Conservation (phyloP, 2,797 vertebrate genomes). For the Xenops minutus region DNA sequence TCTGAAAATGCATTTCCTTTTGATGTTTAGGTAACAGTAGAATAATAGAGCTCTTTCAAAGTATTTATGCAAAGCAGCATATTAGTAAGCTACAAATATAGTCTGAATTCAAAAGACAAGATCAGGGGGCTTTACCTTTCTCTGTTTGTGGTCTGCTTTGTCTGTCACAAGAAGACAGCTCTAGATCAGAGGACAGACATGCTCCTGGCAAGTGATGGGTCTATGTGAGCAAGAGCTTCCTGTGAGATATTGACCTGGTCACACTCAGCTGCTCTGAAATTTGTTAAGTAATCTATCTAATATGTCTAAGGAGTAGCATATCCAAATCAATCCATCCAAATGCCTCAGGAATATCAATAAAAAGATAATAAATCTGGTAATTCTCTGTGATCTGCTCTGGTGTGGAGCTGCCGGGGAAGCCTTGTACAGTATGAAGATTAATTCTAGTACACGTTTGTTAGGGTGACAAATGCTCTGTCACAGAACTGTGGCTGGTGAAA, state of each 20-base stretch:
- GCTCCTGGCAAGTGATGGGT: neutral
- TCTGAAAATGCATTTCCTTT: neutral
- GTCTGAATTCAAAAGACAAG: neutral
- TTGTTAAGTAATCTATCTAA: conserved; percentile 52
- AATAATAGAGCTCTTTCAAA: neutral
- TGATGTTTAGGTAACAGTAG: neutral
- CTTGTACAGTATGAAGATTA: conserved; percentile 18
- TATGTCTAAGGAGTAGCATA: conserved; percentile 2
- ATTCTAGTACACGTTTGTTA: conserved; percentile 7
- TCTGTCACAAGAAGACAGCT: neutral
- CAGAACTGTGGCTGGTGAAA: neutral
- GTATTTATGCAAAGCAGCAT: neutral
- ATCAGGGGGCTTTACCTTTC: neutral
- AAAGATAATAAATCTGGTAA: conserved; percentile 51
- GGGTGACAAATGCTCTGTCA: neutral
- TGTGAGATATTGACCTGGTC: conserved; percentile 39
- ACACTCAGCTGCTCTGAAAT: conserved; percentile 26
- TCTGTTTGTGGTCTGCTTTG: neutral
- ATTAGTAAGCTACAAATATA: neutral
- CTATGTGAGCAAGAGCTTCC: conserved; percentile 32
- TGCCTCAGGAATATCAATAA: conserved; percentile 46
- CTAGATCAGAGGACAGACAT: neutral
- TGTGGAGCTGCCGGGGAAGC: neutral
- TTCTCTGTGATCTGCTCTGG: conserved; percentile 5
- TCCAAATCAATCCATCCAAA: conserved; percentile 35